Conservation (phyloP, 2,797 vertebrate genomes). For the Lepidocolaptes lacrymiger region DNA sequence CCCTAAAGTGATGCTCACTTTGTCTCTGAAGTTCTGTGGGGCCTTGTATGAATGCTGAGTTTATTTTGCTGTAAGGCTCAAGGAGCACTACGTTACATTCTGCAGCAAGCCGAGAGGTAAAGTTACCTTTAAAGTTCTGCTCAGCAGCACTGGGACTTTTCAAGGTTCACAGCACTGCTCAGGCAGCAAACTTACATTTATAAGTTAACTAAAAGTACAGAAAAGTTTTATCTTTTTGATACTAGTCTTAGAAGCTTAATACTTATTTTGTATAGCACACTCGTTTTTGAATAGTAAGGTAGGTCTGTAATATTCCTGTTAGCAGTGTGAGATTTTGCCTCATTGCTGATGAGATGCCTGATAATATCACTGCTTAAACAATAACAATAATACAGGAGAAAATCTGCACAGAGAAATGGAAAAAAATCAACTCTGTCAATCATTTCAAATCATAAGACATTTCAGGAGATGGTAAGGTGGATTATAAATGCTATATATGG, state of each 20-base stretch:
- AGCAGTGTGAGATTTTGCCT: neutral
- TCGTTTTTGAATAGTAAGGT: neutral
- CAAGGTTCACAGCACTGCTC: neutral
- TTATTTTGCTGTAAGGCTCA: neutral
- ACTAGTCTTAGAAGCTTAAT: neutral
- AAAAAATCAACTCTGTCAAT: neutral
- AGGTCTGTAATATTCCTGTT: neutral
- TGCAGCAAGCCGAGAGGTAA: neutral
- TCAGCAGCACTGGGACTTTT: neutral
- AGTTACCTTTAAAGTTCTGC: neutral
- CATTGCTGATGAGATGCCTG: neutral
- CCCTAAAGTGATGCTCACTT: neutral
- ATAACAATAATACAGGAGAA: neutral
- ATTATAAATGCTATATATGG: neutral
- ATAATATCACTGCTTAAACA: neutral
- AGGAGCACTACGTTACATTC: neutral
- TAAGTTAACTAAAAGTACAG: neutral
- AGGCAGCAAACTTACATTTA: neutral
- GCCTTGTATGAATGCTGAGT: neutral
- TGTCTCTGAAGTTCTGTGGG: neutral
- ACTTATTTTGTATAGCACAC: neutral
- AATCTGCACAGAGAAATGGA: neutral
- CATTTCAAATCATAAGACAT: neutral
- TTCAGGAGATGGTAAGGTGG: neutral
- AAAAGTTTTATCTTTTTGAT: neutral